A percentile compares a stretch with the other conserved stretches of the same genome.
Evolutionary conservation across 2,797 vertebrate species (phyloP).

Genomic region (Babyrousa celebensis): DNA sequence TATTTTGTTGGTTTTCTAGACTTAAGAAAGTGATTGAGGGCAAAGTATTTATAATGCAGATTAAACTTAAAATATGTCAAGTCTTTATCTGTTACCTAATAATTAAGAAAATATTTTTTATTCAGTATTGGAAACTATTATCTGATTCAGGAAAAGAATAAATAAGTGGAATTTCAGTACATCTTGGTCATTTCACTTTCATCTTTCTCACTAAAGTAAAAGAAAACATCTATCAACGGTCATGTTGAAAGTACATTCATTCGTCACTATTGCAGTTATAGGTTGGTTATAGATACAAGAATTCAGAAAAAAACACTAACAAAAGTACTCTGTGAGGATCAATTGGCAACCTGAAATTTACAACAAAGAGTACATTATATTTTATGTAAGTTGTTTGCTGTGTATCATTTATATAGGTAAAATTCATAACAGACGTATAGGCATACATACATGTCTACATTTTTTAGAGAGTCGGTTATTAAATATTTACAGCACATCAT

Average conservation of each 20-base stretch:
- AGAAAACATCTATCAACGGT: not conserved
- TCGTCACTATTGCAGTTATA: not conserved
- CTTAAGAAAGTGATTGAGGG: not conserved
- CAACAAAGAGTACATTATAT: not conserved
- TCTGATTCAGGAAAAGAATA: not conserved
- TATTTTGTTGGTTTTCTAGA: conserved; percentile 7
- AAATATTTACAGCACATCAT: not conserved
- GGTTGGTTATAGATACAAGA: not conserved
- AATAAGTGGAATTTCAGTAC: not conserved
- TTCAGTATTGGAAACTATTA: not conserved
- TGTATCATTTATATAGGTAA: not conserved
- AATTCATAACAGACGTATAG: not conserved
- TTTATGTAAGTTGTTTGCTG: not conserved
- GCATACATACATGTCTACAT: not conserved
- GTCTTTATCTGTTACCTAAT: not conserved
- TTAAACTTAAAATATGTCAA: not conserved
- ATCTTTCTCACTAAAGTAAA: not conserved
- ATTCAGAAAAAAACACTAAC: not conserved
- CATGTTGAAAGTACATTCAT: not conserved
- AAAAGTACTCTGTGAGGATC: not conserved
- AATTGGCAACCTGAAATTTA: not conserved
- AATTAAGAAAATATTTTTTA: not conserved
- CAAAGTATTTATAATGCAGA: not conserved
- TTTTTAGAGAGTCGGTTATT: not conserved
- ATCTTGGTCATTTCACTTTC: not conserved